phyloP scores from a whole-genome alignment of 2,888 invertebrate species.

The Balanococcus diminutus region DNA sequence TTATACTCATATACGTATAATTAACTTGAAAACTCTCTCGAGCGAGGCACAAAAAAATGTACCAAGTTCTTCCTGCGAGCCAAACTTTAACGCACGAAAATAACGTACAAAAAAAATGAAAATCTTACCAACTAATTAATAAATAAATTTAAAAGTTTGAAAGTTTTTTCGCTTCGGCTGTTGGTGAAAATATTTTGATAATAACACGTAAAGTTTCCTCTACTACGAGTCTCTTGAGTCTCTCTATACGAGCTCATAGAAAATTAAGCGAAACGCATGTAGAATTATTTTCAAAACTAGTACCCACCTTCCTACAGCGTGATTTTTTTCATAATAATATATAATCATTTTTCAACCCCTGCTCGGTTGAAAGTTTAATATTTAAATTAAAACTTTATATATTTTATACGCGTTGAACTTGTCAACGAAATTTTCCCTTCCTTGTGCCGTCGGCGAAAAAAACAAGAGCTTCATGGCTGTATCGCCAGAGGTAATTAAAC shows the following conservation, averaged over 20 bases:
- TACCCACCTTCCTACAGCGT: neutral
- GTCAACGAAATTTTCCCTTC: neutral
- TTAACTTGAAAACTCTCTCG: no score
- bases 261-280: neutral
- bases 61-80: neutral
- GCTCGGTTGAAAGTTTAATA: slow-evolving; percentile 24
- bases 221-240: no score
- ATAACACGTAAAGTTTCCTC: neutral
- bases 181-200: neutral
- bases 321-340: slow-evolving; percentile 14
- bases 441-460: neutral
- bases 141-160: slow-evolving; percentile 6
- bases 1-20: no score
- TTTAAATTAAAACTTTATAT: slow-evolving; percentile 28
- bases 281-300: neutral
- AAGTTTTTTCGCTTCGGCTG: neutral
- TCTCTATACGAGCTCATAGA: neutral
- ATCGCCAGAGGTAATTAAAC: slow-evolving; percentile 33
- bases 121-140: neutral
- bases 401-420: slow-evolving; percentile 7
- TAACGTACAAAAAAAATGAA: neutral
- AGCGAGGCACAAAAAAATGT: no score
- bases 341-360: neutral
- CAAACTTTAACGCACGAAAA: slow-evolving; percentile 10
- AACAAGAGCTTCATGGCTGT: neutral